Percentiles rank a stretch among this genome's conserved stretches.
phyloP scores from a whole-genome alignment of 2,797 vertebrate genomes.

The Myiothlypis chrysogaster region DNA sequence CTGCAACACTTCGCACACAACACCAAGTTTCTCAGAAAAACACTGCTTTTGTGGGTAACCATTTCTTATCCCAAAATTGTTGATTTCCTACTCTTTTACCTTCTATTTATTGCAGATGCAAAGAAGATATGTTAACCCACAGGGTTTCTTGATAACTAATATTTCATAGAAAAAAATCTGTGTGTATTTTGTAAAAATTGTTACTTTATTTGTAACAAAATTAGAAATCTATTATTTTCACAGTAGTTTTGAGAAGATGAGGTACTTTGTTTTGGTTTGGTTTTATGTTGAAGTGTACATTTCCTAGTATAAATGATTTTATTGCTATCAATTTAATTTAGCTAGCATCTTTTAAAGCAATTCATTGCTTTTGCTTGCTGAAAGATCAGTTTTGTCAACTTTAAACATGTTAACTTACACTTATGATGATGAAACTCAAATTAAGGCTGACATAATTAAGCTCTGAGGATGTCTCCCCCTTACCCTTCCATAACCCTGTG shows the following conservation, averaged over 20 bases:
- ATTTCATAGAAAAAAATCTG: neutral
- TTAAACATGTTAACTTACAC: neutral
- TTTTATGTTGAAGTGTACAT: neutral
- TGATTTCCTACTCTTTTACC: neutral
- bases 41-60: neutral
- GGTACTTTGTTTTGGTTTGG: neutral
- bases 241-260: neutral
- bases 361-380: neutral
- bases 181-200: rapidly evolving
- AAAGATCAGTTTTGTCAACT: neutral
- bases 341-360: neutral
- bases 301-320: neutral
- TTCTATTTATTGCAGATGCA: neutral
- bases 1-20: neutral
- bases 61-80: neutral
- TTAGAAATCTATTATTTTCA: neutral
- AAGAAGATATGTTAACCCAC: neutral
- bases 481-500: neutral
- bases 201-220: neutral
- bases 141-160: neutral
- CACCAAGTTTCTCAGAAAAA: neutral
- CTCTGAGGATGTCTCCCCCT: neutral
- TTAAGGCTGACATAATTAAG: conserved; percentile 13
- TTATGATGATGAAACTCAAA: neutral
- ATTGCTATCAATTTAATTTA: neutral